Percentiles rank a stretch among this genome's conserved stretches.
These are phyloP conservation scores for Camponotus pennsylvanicus DNA, from an alignment of 1,140 invertebrate genomes.

Conservation along the genomic window DNA sequence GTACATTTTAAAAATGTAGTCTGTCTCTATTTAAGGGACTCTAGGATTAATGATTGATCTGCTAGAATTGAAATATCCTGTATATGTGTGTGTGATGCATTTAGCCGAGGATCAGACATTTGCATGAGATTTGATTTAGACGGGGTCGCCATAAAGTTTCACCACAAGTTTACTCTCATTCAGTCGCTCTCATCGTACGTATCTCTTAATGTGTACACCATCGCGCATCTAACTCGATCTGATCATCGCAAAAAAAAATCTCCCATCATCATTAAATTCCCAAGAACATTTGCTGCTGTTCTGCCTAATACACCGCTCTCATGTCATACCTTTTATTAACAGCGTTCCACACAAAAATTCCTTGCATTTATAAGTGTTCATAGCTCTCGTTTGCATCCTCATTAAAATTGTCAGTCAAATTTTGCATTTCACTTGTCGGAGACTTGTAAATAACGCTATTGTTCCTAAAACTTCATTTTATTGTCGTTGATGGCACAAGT, in stretches of 20 bases:
- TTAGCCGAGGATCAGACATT: conserved; percentile 28
- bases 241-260: conserved; percentile 43
- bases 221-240: conserved; percentile 52
- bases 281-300: conserved; percentile 70
- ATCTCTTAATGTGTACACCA: conserved; percentile 43
- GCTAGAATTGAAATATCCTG: conserved; percentile 22
- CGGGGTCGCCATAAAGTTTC: conserved; percentile 26
- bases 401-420: conserved; percentile 21
- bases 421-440: conserved; percentile 18
- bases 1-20: neutral
- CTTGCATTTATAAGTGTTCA: conserved; percentile 56
- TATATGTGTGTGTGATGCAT: conserved; percentile 31
- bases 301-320: conserved; percentile 81
- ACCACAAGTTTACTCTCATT: conserved; percentile 1
- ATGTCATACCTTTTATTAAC: conserved; percentile 74
- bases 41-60: conserved; percentile 30
- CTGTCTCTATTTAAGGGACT: neutral
- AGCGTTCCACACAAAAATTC: conserved; percentile 47
- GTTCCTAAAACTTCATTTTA: conserved; percentile 48
- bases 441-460: conserved; percentile 62
- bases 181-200: conserved; percentile 52
- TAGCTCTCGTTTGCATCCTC: conserved; percentile 40
- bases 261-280: conserved; percentile 50
- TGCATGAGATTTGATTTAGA: conserved; percentile 57
- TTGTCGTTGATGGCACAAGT: conserved; percentile 54